Evolutionary conservation across 2,113 vertebrate genomes (phyloP), one percentile per base, ranked within the genome.

Genomic region (Acrocephalus arundinaceus): DNA sequence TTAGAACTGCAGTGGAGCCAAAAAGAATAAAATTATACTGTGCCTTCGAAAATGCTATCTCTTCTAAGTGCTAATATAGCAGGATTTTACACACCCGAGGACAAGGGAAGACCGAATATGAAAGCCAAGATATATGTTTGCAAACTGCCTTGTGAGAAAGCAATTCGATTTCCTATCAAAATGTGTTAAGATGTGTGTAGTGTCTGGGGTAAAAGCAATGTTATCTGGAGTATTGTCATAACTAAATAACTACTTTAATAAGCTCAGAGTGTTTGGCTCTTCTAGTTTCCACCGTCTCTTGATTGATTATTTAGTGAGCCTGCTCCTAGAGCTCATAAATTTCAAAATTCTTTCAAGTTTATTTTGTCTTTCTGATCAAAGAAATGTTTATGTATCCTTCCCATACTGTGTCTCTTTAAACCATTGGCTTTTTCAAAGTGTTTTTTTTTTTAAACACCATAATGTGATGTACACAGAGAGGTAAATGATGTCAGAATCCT

Each of bases 391-490:
- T n/a, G 78, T 71, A 66, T 85, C 61, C 87, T 91, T 88, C 73
- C 52, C 81, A 89, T 58, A 92, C 13, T 67, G 37, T 37, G 71
- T 52, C 71, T 72, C 73, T 92, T 80, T 58, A 90, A 95, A 87
- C 57, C 55, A 70, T 0, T 71, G 63, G 72, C 71, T 78, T 90
- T 78, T 52, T 52, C 62, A 27, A 55, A 80, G 58, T 17, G 27
- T 10, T 48, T 6, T 31, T 17, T 5, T 93, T 91, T 83, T 91
- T 87, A 24, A 82, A 61, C 55, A 71, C 55, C 63, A 85, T 89
- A 95, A 94, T 87, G 94, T 94, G 95, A 96, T 94, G 87, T 92
- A 95, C 54, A 61, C 86, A 57, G 72, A 73, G 91, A 89, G 83
- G 78, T 79, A 83, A 95, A 78, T 28, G 75, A 85, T 46, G 66